A percentile compares a stretch with the other conserved stretches of the same genome.
Evolutionary conservation across 2,888 invertebrate species (phyloP).

Genomic region (Beris morrisii): DNA sequence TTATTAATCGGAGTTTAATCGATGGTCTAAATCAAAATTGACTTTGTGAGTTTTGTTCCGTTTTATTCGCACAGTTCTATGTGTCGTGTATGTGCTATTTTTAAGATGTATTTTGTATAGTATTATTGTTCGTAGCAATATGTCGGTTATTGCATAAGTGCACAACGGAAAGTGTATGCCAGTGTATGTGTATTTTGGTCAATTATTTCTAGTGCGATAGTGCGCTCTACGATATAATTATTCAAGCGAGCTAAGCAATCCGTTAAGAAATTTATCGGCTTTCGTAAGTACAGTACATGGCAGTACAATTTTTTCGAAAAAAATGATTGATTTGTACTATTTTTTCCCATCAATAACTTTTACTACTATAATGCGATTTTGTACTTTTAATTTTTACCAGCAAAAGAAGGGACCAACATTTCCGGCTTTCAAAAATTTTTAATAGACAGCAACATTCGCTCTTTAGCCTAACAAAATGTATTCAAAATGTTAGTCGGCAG

Average conservation of each 20-base stretch:
- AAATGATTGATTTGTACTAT: too few species aligned
- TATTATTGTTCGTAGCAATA: constrained; percentile 4
- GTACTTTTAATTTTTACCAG: constrained; percentile 4
- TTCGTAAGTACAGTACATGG: constrained; percentile 3
- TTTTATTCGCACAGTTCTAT: not conserved
- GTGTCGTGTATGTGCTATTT: constrained; percentile 14
- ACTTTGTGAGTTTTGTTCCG: too few species aligned
- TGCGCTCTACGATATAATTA: not conserved
- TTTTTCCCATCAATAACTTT: too few species aligned
- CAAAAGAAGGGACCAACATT: not conserved
- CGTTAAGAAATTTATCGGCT: not conserved
- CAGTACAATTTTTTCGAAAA: too few species aligned
- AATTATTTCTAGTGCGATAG: too few species aligned
- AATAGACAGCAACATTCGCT: not conserved
- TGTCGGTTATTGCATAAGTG: constrained; percentile 22
- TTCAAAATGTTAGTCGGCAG: not conserved
- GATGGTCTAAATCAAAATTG: too few species aligned
- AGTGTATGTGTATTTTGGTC: not conserved
- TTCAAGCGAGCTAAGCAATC: not conserved
- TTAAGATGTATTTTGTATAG: constrained; percentile 12
- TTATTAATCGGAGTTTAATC: too few species aligned
- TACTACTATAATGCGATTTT: not conserved
- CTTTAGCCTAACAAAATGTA: constrained; percentile 4
- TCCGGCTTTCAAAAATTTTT: not conserved
- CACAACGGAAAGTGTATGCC: not conserved